Conservation (phyloP, 2,113 vertebrate genomes). For the Phylloscopus trochilus region DNA sequence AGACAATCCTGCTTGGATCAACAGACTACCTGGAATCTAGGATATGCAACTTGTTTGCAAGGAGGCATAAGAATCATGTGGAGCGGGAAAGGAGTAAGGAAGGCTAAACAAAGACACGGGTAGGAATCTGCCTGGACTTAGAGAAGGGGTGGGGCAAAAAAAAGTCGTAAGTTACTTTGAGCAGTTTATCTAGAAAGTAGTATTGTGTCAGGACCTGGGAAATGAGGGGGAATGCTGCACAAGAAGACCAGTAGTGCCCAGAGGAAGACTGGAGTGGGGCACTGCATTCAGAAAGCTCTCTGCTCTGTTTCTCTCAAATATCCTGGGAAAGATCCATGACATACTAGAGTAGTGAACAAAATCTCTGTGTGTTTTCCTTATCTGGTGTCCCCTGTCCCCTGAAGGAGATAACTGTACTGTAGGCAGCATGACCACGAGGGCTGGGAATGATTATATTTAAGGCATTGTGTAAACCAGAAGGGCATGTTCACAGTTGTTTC, state of each 20-base stretch:
- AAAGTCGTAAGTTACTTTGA: neutral
- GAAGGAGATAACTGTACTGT: neutral
- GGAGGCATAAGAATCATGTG: neutral
- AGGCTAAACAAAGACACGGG: neutral
- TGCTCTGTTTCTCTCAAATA: neutral
- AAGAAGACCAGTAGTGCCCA: neutral
- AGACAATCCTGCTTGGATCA: neutral
- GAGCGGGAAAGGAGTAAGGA: neutral
- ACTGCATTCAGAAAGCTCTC: neutral
- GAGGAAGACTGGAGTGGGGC: neutral
- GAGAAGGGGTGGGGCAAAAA: neutral
- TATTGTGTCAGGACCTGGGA: neutral
- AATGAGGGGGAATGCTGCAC: neutral
- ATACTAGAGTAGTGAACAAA: neutral
- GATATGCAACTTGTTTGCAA: neutral
- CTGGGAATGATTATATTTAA: neutral
- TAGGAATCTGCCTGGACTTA: neutral
- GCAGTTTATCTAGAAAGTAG: neutral
- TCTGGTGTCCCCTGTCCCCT: fast-evolving
- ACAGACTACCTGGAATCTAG: neutral
- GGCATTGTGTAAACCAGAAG: neutral
- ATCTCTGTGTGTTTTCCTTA: neutral
- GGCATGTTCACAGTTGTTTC: neutral
- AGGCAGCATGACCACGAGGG: neutral
- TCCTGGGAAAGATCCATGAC: neutral